Conservation (phyloP, 1,140 invertebrate genomes). For the Euura saliciscinereae region DNA sequence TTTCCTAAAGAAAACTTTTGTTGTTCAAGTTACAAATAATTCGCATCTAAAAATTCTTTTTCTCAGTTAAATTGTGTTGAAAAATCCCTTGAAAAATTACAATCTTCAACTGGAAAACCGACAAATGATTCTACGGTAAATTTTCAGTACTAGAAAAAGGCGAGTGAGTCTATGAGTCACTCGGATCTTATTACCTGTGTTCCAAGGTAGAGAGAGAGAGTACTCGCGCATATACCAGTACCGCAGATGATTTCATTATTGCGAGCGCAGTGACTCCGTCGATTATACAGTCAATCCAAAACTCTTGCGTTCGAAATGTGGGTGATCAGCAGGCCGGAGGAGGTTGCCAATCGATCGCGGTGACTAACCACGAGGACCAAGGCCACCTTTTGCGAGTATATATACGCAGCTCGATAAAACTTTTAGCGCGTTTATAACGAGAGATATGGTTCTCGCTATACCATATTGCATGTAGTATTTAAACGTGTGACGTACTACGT, state of each 20-base stretch:
- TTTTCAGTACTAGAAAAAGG: no score
- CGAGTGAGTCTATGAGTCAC: background rate
- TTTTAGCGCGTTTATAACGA: conserved; percentile 13
- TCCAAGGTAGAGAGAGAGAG: no score
- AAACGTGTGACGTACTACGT: no score
- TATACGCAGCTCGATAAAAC: conserved; percentile 40
- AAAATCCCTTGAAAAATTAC: no score
- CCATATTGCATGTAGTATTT: no score
- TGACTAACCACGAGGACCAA: conserved; percentile 56
- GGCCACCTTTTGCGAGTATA: conserved; percentile 32
- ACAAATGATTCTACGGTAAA: no score
- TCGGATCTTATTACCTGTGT: background rate
- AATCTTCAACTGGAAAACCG: no score
- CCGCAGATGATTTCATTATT: background rate
- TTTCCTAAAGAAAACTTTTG: no score
- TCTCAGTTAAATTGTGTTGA: no score
- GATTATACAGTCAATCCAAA: background rate
- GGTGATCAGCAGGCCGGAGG: background rate
- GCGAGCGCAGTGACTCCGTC: background rate
- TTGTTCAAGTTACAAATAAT: no score
- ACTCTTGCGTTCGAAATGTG: background rate
- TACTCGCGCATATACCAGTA: no score
- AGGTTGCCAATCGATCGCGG: conserved; percentile 48
- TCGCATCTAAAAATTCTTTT: no score
- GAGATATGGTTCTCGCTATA: background rate